These are phyloP conservation scores for Choloepus didactylus DNA, from an alignment of 2,797 vertebrate species.

Conservation along the genomic window DNA sequence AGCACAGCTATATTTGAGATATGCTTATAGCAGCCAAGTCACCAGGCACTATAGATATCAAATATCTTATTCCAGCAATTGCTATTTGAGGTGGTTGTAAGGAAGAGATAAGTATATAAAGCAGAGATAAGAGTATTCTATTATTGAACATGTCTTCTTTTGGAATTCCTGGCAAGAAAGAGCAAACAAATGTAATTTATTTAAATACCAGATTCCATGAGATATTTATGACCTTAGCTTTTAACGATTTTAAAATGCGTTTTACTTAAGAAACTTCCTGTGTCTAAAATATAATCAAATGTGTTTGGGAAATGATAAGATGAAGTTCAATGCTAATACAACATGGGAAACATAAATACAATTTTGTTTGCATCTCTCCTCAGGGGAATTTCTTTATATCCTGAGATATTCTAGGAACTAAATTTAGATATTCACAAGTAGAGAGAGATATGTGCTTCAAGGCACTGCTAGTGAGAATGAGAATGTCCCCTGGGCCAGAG, in stretches of 20 bases:
- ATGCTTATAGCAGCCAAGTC: neutral
- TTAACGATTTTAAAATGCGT: neutral
- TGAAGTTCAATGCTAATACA: neutral
- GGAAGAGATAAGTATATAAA: neutral
- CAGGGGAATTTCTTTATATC: neutral
- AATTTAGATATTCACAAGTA: neutral
- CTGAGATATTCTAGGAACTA: neutral
- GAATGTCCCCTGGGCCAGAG: neutral
- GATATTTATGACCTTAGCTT: neutral
- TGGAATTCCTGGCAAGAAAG: neutral
- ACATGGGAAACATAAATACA: neutral
- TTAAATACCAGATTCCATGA: conserved; percentile 21
- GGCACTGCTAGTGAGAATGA: too few relatives aligned
- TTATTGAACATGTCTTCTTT: neutral
- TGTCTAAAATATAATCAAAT: neutral
- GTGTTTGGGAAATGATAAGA: neutral
- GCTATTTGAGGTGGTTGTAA: neutral
- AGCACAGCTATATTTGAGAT: neutral
- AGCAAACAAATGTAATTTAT: conserved; percentile 21
- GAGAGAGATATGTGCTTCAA: neutral
- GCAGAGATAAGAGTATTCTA: neutral
- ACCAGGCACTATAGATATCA: neutral
- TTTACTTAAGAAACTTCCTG: neutral
- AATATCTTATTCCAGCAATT: neutral
- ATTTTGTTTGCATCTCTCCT: neutral